Evolutionary conservation across 2,888 invertebrate genomes (phyloP).

Genomic region (Athalia rosae): DNA sequence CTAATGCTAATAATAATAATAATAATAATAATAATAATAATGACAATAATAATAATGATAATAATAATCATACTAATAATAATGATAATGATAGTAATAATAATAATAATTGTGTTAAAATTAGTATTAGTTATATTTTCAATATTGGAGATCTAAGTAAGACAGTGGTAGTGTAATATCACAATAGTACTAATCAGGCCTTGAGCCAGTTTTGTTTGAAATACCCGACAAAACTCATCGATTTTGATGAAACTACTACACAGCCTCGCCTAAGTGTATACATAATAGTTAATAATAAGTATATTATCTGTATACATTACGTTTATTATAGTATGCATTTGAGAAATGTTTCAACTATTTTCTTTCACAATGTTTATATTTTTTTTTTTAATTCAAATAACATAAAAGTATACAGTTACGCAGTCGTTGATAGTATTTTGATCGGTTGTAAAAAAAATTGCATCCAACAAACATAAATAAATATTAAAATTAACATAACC

Average conservation of each 20-base stretch:
- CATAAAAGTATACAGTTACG: too few relatives aligned
- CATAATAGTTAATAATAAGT: neutral
- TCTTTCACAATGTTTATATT: too few relatives aligned
- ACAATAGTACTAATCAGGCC: conserved; percentile 74
- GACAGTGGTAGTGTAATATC: conserved; percentile 74
- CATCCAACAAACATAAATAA: too few relatives aligned
- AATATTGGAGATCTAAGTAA: conserved; percentile 73
- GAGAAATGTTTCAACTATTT: neutral
- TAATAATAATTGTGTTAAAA: conserved; percentile 56
- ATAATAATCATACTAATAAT: conserved; percentile 51
- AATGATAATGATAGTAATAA: conserved; percentile 42
- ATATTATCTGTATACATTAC: conserved; percentile 12
- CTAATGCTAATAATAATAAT: conserved; percentile 1
- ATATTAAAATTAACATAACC: too few relatives aligned
- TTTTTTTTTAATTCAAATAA: too few relatives aligned
- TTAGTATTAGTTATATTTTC: conserved; percentile 66
- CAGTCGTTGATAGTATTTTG: too few relatives aligned
- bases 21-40: conserved; percentile 28
- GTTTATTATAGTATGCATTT: neutral
- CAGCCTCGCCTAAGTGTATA: neutral
- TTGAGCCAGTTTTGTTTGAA: conserved; percentile 56
- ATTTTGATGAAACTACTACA: conserved; percentile 1
- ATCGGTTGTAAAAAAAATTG: too few relatives aligned
- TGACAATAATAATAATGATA: conserved; percentile 38
- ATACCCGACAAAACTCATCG: conserved; percentile 29